A percentile compares a stretch with the other conserved stretches of the same genome.
phyloP scores from a whole-genome alignment of 2,797 vertebrate species.

The Falco concolor region DNA sequence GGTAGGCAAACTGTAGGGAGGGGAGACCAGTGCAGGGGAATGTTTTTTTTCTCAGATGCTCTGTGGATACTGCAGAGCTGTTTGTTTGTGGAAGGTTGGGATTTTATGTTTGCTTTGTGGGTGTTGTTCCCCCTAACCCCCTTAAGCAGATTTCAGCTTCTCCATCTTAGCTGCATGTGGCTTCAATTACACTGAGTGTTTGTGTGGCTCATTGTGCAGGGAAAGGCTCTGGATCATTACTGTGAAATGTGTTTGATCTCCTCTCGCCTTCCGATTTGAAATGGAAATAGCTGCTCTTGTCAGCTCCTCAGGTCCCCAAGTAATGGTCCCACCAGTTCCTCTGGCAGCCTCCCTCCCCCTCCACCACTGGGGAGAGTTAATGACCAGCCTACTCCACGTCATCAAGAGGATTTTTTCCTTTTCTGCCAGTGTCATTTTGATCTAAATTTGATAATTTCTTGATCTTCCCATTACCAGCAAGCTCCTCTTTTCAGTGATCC shows the following conservation, averaged over 20 bases:
- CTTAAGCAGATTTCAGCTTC: slow-evolving; percentile 38
- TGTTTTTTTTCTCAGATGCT: background rate
- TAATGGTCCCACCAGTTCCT: slow-evolving; percentile 49
- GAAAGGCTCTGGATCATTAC: slow-evolving; percentile 37
- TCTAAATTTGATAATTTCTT: background rate
- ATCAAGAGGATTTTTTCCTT: background rate
- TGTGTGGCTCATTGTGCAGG: slow-evolving; percentile 23
- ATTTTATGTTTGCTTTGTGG: slow-evolving; percentile 41
- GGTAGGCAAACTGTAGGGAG: background rate
- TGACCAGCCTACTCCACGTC: slow-evolving; percentile 1
- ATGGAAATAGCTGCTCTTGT: slow-evolving; percentile 71
- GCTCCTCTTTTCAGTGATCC: background rate
- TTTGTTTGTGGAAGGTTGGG: slow-evolving; percentile 26
- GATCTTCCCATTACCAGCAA: background rate
- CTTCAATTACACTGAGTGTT: slow-evolving; percentile 51
- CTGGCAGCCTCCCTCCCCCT: background rate
- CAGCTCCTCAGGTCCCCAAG: slow-evolving; percentile 59
- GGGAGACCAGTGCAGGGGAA: background rate
- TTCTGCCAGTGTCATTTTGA: slow-evolving; percentile 6
- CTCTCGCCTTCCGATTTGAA: slow-evolving; percentile 60
- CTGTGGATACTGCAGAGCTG: background rate
- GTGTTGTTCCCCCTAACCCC: background rate
- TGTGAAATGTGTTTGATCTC: slow-evolving; percentile 66
- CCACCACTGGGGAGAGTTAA: background rate
- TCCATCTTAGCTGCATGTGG: background rate